Percentiles rank a stretch among this genome's conserved stretches.
Evolutionary conservation across 2,797 vertebrate genomes (phyloP).

Genomic region (Lacerta agilis): DNA sequence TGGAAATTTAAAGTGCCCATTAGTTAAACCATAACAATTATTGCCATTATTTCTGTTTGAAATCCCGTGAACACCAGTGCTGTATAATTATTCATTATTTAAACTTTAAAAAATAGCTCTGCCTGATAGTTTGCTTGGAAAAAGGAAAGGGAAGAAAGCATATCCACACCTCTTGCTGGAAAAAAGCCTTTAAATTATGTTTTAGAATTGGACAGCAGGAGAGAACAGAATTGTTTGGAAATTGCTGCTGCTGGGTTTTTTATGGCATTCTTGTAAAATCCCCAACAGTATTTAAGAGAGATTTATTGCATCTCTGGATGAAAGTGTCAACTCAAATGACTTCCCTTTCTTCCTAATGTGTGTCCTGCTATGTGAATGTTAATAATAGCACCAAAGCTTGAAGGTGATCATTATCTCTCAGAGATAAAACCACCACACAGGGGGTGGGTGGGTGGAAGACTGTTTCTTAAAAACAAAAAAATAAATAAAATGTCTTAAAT

Average conservation of each 20-base stretch:
- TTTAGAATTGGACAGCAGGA: not conserved
- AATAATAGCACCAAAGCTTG: not conserved
- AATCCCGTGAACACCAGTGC: conserved; percentile 6
- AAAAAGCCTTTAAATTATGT: not conserved
- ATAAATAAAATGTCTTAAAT: conserved; percentile 1
- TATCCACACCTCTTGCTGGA: not conserved
- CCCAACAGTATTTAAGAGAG: not conserved
- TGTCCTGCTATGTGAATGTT: not conserved
- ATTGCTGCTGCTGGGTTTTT: conserved; percentile 7
- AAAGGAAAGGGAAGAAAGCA: not conserved
- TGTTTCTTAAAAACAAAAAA: not conserved
- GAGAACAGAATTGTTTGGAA: not conserved
- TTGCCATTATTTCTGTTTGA: not conserved
- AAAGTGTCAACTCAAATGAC: conserved; percentile 4
- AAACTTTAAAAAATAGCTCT: not conserved
- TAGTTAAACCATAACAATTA: not conserved
- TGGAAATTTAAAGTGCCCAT: not conserved
- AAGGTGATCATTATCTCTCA: conserved; percentile 7
- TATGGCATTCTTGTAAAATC: not conserved
- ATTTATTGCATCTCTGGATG: not conserved
- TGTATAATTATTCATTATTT: not conserved
- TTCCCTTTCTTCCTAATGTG: not conserved
- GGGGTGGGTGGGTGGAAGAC: not conserved
- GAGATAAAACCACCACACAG: conserved; percentile 20
- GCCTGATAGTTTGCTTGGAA: not conserved